These are phyloP conservation scores for Drosophila trapezifrons DNA, from an alignment of 1,140 invertebrate genomes.

Conservation along the genomic window DNA sequence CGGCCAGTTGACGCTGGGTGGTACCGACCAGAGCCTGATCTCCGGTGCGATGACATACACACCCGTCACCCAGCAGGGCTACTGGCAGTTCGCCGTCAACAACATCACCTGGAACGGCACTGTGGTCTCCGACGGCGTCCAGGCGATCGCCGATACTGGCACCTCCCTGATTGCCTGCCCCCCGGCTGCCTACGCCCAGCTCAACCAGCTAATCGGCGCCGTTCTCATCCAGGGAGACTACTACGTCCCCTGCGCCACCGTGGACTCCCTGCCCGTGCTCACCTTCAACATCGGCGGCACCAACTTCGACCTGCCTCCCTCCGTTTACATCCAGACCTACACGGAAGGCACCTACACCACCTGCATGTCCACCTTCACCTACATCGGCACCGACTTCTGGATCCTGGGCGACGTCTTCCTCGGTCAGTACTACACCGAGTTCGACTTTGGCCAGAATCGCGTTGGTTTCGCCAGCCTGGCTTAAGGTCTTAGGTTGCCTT, in stretches of 20 bases:
- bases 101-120: slow-evolving; percentile 52
- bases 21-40: slow-evolving; percentile 62
- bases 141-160: slow-evolving; percentile 91
- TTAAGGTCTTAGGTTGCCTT: slow-evolving; percentile 81
- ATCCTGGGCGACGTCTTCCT: slow-evolving; percentile 88
- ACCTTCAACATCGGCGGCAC: slow-evolving; percentile 61
- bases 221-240: slow-evolving; percentile 41
- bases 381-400: slow-evolving; percentile 85
- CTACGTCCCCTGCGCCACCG: slow-evolving; percentile 55
- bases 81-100: slow-evolving; percentile 80
- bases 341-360: slow-evolving; percentile 86
- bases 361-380: slow-evolving; percentile 96
- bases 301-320: slow-evolving; percentile 54
- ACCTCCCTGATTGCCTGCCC: slow-evolving; percentile 91
- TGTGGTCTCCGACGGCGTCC: slow-evolving; percentile 84
- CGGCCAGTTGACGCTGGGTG: slow-evolving; percentile 70
- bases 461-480: slow-evolving; percentile 86
- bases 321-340: slow-evolving; percentile 85
- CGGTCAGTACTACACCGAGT: slow-evolving; percentile 89
- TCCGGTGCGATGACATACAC: slow-evolving; percentile 71
- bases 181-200: slow-evolving; percentile 18
- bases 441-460: slow-evolving; percentile 88
- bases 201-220: slow-evolving; percentile 60
- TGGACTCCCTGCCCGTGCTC: slow-evolving; percentile 50
- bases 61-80: slow-evolving; percentile 68